Evolutionary conservation across 2,888 invertebrate species (phyloP).

Genomic region (Cybosia mesomella): DNA sequence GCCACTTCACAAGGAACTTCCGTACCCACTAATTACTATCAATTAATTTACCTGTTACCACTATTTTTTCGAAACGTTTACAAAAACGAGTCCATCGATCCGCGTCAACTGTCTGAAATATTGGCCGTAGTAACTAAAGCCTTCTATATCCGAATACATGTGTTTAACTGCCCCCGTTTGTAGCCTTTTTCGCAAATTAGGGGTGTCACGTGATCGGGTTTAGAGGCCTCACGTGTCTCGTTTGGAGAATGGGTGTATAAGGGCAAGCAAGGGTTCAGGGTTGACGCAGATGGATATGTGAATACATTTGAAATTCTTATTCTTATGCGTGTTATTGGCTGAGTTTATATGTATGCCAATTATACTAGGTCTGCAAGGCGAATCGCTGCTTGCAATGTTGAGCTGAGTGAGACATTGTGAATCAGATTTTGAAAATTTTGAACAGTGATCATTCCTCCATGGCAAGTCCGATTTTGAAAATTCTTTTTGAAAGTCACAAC

Average conservation of each 20-base stretch:
- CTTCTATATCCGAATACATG: conserved; percentile 18
- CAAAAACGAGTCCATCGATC: conserved; percentile 23
- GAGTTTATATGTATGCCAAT: no score
- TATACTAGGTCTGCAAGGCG: no score
- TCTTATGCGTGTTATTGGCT: neutral
- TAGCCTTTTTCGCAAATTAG: conserved; percentile 13
- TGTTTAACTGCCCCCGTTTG: conserved; percentile 17
- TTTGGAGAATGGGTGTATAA: conserved; percentile 1
- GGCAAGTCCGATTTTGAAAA: no score
- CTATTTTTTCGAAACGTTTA: neutral
- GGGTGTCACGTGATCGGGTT: conserved; percentile 16
- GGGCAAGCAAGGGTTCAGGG: neutral
- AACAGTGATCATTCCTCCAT: no score
- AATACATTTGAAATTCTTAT: neutral
- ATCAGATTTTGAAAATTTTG: no score
- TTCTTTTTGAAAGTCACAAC: no score
- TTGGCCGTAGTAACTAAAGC: conserved; percentile 8
- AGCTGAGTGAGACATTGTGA: no score
- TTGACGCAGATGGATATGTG: neutral
- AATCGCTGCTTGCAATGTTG: no score
- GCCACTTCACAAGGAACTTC: no score
- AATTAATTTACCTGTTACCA: neutral
- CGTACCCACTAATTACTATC: neutral
- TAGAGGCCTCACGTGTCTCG: conserved; percentile 7
- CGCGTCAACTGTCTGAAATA: conserved; percentile 11